phyloP scores from a whole-genome alignment of 23 tunicate species.

The Corella eumyota region DNA sequence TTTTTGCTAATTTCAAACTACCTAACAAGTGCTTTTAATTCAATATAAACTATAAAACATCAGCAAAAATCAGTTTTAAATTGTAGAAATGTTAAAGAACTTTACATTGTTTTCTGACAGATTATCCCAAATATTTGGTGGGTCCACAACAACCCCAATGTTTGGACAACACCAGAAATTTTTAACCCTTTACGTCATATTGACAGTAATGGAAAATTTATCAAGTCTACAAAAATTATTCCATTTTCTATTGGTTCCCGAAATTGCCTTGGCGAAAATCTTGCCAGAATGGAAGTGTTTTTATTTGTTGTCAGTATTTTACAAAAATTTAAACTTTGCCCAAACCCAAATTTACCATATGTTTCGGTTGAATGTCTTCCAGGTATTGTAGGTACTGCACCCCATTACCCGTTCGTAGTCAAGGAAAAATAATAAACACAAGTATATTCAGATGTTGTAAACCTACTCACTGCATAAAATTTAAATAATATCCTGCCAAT shows the following conservation, averaged over 20 bases:
- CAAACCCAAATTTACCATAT: not conserved
- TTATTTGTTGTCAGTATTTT: constrained; percentile 3
- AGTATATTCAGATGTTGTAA: too few relatives aligned
- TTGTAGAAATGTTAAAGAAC: too few relatives aligned
- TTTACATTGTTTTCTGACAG: too few relatives aligned
- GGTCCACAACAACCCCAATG: not conserved
- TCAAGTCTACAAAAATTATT: not conserved
- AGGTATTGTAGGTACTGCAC: not conserved
- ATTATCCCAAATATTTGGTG: too few relatives aligned
- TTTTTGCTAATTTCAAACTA: too few relatives aligned
- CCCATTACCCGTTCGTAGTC: constrained; percentile 3
- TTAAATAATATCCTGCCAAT: too few relatives aligned
- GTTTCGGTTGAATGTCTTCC: not conserved
- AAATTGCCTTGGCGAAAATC: constrained; percentile 3
- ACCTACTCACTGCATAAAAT: too few relatives aligned
- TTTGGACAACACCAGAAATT: not conserved
- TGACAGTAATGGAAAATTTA: constrained; percentile 1
- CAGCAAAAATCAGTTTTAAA: too few relatives aligned
- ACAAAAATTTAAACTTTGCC: constrained; percentile 1
- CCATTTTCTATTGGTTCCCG: constrained; percentile 6
- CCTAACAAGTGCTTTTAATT: too few relatives aligned
- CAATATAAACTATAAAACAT: too few relatives aligned
- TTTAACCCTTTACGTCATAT: constrained; percentile 2
- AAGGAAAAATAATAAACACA: too few relatives aligned
- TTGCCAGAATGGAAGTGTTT: constrained; percentile 8